Conservation (phyloP, 2,888 invertebrate genomes). For the Stegophylla sp. region DNA sequence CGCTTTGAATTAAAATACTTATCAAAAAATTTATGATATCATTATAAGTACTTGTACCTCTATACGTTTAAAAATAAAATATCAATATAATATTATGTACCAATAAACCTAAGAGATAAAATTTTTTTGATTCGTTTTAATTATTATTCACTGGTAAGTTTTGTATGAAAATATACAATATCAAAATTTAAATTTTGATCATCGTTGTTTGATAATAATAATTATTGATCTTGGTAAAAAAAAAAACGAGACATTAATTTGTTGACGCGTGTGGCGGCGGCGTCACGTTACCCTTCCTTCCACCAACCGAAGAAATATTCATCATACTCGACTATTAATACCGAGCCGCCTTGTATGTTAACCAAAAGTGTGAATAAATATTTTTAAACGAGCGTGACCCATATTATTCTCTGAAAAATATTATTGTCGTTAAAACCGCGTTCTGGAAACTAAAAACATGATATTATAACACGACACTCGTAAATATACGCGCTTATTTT, state of each 20-base stretch:
- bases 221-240: not conserved
- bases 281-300: not conserved
- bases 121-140: too few species aligned
- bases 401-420: slow-evolving; percentile 6
- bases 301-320: not conserved
- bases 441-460: not conserved
- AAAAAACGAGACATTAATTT: not conserved
- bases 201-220: too few species aligned
- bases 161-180: too few species aligned
- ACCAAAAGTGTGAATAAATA: slow-evolving; percentile 26
- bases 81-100: too few species aligned
- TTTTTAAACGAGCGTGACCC: slow-evolving; percentile 25
- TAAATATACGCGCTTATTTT: not conserved
- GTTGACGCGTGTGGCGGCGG: not conserved
- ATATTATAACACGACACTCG: not conserved
- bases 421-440: not conserved
- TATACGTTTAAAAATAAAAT: too few species aligned
- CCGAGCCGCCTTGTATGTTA: not conserved
- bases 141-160: not conserved
- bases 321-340: slow-evolving; percentile 22
- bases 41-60: too few species aligned
- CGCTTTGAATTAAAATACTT: too few species aligned
- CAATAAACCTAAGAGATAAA: too few species aligned
- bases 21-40: too few species aligned
- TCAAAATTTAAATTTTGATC: too few species aligned